Conservation (phyloP, 2,888 invertebrate species). For the Dinocampus coccinellae region DNA sequence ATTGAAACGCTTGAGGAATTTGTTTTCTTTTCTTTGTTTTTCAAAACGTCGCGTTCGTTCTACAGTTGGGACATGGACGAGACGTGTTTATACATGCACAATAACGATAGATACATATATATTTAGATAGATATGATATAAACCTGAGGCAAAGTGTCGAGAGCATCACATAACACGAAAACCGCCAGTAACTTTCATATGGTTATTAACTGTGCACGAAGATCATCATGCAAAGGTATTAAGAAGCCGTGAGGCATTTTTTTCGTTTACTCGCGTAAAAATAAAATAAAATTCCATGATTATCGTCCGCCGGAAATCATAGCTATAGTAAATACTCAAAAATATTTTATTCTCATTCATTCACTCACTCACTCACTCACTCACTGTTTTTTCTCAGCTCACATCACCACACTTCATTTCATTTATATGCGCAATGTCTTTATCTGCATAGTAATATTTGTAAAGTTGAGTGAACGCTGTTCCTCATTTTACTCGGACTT, state of each 20-base stretch:
- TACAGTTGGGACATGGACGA: background rate
- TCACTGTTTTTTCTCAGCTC: no score
- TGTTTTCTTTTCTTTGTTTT: no score
- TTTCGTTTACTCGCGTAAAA: background rate
- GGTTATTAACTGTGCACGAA: slow-evolving; percentile 42
- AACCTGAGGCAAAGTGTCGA: background rate
- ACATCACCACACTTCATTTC: no score
- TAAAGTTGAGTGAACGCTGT: background rate
- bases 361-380: no score
- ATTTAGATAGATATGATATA: background rate
- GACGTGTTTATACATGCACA: background rate
- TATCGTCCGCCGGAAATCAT: slow-evolving; percentile 33
- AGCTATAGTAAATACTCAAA: slow-evolving; percentile 11
- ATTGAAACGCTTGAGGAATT: slow-evolving; percentile 46
- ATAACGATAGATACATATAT: background rate
- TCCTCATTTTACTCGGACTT: slow-evolving; percentile 15
- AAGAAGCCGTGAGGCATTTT: slow-evolving; percentile 27
- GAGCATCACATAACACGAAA: slow-evolving; percentile 20
- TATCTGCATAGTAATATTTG: background rate
- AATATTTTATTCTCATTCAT: background rate
- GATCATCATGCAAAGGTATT: slow-evolving; percentile 7
- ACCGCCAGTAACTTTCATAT: slow-evolving; percentile 30
- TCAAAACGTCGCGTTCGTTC: slow-evolving; percentile 29
- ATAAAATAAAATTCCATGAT: background rate
- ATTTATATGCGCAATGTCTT: no score